Percentiles rank a stretch among this genome's conserved stretches.
Conservation (phyloP, 2,888 invertebrate genomes). For the Drosophila greeni region DNA sequence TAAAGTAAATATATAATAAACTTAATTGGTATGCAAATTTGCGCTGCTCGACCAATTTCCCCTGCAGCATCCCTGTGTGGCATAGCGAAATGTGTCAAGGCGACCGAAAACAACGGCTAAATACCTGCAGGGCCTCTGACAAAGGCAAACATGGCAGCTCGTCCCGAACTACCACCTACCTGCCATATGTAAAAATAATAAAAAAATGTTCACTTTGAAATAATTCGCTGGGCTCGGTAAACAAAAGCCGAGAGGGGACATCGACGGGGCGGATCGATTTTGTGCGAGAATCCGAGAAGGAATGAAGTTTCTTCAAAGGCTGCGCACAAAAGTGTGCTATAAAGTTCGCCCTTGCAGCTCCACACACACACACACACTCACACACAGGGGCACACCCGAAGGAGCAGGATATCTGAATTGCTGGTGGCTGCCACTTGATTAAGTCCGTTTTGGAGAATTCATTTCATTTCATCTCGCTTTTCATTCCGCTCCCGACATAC, state of each 20-base stretch:
- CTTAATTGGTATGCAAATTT: constrained; percentile 68
- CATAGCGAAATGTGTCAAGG: constrained; percentile 62
- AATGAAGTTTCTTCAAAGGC: constrained; percentile 53
- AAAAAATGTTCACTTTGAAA: constrained; percentile 30
- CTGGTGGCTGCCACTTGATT: constrained; percentile 38
- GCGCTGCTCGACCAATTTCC: constrained; percentile 46
- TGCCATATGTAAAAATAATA: constrained; percentile 13
- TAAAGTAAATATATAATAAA: constrained; percentile 59
- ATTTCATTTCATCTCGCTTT: constrained; percentile 15
- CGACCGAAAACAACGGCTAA: constrained; percentile 17
- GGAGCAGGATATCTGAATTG: constrained; percentile 12
- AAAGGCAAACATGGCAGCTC: constrained; percentile 43
- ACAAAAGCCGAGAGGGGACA: constrained; percentile 19
- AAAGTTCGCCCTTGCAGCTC: constrained; percentile 39
- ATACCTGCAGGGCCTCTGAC: constrained; percentile 38
- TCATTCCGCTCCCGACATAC: constrained; percentile 7
- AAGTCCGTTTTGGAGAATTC: constrained; percentile 21
- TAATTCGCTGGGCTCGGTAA: constrained; percentile 26
- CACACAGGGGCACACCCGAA: not conserved
- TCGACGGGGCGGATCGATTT: constrained; percentile 34
- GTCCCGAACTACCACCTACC: not conserved
- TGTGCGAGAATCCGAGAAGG: constrained; percentile 16
- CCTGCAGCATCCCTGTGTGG: constrained; percentile 17
- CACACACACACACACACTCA: constrained; percentile 8
- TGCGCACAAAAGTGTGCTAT: constrained; percentile 59